Percentiles rank a stretch among this genome's conserved stretches.
phyloP scores from a whole-genome alignment of 2,797 vertebrate species.

The Acanthiza pusilla region DNA sequence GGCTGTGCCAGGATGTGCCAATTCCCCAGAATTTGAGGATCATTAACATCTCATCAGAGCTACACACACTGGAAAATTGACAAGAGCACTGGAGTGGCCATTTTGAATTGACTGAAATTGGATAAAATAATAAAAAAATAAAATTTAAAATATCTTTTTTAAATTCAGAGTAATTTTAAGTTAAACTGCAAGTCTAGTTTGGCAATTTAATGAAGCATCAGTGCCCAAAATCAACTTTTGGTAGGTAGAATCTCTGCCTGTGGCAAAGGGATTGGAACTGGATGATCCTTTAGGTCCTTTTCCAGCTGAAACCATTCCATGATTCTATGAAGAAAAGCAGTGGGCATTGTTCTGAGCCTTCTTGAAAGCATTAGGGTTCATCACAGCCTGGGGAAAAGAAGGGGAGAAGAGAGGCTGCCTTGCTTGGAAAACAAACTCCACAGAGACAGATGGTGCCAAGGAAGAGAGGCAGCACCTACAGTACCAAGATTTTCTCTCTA shows the following conservation, averaged over 20 bases:
- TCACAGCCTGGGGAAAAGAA: neutral
- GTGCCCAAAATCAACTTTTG: neutral
- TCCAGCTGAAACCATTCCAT: neutral
- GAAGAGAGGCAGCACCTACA: neutral
- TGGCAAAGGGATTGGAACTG: neutral
- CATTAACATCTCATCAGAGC: neutral
- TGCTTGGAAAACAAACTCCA: neutral
- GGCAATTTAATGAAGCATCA: neutral
- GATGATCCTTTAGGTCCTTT: neutral
- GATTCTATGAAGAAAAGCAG: neutral
- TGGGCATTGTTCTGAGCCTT: neutral
- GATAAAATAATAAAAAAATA: neutral
- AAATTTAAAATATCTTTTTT: rapidly evolving
- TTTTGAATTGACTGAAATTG: neutral
- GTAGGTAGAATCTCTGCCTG: neutral
- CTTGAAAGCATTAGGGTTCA: neutral
- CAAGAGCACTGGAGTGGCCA: neutral
- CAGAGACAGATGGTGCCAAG: neutral
- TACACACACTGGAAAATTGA: neutral
- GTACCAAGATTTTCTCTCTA: neutral
- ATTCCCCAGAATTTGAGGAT: neutral
- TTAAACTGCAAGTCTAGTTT: neutral
- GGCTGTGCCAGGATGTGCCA: neutral
- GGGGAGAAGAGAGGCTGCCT: neutral
- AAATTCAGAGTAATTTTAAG: neutral